Percentiles rank a stretch among this genome's conserved stretches.
phyloP scores from a whole-genome alignment of 2,797 vertebrate species.

The Spinus pinus region DNA sequence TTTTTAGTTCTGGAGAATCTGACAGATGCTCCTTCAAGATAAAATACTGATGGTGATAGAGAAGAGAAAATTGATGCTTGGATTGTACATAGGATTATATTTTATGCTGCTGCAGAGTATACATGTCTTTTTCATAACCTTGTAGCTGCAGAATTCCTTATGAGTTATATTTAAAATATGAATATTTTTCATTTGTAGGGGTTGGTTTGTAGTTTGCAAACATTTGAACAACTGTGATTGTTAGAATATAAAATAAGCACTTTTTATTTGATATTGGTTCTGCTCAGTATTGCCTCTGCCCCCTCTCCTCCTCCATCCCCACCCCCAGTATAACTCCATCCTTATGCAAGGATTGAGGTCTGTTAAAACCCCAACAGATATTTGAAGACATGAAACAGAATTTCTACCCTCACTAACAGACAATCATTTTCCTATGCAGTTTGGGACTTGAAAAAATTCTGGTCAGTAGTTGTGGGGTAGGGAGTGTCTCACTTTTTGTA shows the following conservation, averaged over 20 bases:
- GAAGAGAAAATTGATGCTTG: slow-evolving; percentile 50
- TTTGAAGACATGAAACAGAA: slow-evolving; percentile 8
- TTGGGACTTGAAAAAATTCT: background rate
- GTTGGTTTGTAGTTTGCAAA: slow-evolving; percentile 45
- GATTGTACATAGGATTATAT: slow-evolving; percentile 49
- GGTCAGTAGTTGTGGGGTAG: background rate
- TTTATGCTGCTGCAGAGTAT: slow-evolving; percentile 49
- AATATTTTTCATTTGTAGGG: background rate
- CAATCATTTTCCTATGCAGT: background rate
- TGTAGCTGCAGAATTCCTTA: slow-evolving; percentile 17
- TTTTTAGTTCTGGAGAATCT: slow-evolving; percentile 68
- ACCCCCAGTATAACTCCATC: slow-evolving; percentile 33
- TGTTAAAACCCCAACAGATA: background rate
- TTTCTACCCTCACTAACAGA: background rate
- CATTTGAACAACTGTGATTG: slow-evolving; percentile 47
- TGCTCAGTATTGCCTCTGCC: slow-evolving; percentile 17
- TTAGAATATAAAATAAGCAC: slow-evolving; percentile 54
- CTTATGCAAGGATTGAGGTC: slow-evolving; percentile 24
- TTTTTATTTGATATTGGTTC: slow-evolving; percentile 62
- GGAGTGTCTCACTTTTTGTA: background rate
- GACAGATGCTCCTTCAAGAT: slow-evolving; percentile 62
- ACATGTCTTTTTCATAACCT: slow-evolving; percentile 33
- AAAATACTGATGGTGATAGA: slow-evolving; percentile 34
- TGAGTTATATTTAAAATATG: slow-evolving; percentile 12
- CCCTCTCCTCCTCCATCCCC: slow-evolving; percentile 31